These are phyloP conservation scores for Saguinus imperator DNA, from an alignment of 2,113 vertebrate genomes.

Conservation along the genomic window DNA sequence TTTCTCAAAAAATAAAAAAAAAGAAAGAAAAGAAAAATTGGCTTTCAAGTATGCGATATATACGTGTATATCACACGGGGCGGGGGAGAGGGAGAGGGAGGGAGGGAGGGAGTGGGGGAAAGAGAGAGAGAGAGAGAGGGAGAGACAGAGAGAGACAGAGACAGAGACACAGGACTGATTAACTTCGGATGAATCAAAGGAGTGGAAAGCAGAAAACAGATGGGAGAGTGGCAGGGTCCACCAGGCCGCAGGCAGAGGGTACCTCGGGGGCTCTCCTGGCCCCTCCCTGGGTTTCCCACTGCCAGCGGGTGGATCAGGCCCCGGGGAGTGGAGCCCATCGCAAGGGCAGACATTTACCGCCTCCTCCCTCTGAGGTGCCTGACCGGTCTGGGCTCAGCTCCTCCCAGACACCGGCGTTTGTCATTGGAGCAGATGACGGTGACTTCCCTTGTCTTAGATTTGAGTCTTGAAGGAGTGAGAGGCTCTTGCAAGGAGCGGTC, in stretches of 20 bases:
- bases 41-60: not conserved
- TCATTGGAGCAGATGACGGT: not conserved
- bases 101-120: no score
- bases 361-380: not conserved
- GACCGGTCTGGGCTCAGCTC: no score
- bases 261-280: not conserved
- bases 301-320: not conserved
- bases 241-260: no score
- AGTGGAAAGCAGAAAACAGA: not conserved
- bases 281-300: not conserved
- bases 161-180: no score
- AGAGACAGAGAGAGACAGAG: no score
- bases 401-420: not conserved
- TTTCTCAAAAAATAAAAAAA: not conserved
- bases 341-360: not conserved
- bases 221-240: not conserved
- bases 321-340: accelerated
- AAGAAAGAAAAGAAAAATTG: not conserved
- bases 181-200: not conserved
- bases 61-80: no score
- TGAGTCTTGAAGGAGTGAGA: not conserved
- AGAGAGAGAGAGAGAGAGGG: no score
- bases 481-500: not conserved
- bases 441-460: not conserved
- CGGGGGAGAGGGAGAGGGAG: no score